A percentile compares a stretch with the other conserved stretches of the same genome.
Conservation (phyloP, 1,140 invertebrate genomes). For the Lanistes nyassanus region DNA sequence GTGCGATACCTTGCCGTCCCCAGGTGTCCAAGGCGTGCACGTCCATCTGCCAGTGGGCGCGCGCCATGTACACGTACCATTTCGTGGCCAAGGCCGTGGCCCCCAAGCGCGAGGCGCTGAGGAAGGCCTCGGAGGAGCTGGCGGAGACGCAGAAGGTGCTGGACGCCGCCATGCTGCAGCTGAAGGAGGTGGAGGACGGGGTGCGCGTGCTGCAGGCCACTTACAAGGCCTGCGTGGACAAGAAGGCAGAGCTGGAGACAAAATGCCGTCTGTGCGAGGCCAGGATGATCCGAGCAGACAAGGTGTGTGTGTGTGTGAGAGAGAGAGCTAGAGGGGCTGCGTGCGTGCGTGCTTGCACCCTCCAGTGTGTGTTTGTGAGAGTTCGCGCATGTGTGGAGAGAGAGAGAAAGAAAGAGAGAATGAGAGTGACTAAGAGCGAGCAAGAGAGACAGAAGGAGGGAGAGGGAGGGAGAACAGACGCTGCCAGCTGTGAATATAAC, state of each 20-base stretch:
- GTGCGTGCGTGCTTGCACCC: neutral
- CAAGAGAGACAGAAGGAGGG: too few relatives aligned
- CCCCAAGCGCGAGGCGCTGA: slow-evolving; percentile 65
- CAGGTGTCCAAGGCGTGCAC: slow-evolving; percentile 86
- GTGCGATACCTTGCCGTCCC: neutral
- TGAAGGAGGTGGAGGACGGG: slow-evolving; percentile 65
- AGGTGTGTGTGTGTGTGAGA: slow-evolving; percentile 47
- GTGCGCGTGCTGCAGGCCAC: slow-evolving; percentile 67
- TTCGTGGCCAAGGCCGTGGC: slow-evolving; percentile 66
- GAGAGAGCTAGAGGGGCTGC: too few relatives aligned
- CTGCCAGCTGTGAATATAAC: too few relatives aligned
- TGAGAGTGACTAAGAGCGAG: too few relatives aligned
- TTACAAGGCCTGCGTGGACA: slow-evolving; percentile 65
- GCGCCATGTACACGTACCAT: slow-evolving; percentile 85
- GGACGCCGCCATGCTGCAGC: slow-evolving; percentile 57
- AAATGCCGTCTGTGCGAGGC: slow-evolving; percentile 65
- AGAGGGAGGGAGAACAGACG: too few relatives aligned
- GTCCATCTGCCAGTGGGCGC: slow-evolving; percentile 90
- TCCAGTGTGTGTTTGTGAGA: neutral
- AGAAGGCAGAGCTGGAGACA: slow-evolving; percentile 66
- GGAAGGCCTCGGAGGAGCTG: slow-evolving; percentile 61
- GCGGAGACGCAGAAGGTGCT: slow-evolving; percentile 62
- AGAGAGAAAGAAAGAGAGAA: too few relatives aligned
- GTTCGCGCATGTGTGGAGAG: neutral
- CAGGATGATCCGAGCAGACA: slow-evolving; percentile 65